Percentiles rank a stretch among this genome's conserved stretches.
Evolutionary conservation across 2,113 vertebrate species (phyloP).

Genomic region (Bothrops jararaca): DNA sequence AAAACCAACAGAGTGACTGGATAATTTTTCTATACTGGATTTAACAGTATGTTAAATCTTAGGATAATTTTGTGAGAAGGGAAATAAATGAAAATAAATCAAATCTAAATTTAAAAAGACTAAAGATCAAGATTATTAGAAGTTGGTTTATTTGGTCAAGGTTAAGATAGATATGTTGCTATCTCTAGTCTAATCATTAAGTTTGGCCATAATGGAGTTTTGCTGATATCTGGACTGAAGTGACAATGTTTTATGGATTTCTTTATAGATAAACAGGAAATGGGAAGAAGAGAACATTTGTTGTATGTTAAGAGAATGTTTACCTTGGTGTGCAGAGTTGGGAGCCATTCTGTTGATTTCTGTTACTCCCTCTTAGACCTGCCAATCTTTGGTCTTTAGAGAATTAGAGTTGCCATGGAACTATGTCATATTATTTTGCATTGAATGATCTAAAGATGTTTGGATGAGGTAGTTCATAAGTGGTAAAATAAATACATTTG

Average conservation of each 20-base stretch:
- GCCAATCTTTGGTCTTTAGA: background rate
- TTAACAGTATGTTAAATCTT: background rate
- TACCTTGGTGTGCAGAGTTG: background rate
- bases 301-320: background rate
- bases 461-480: background rate
- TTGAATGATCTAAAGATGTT: background rate
- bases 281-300: background rate
- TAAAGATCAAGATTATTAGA: background rate
- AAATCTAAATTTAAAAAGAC: background rate
- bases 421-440: background rate
- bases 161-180: background rate
- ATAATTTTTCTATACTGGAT: background rate
- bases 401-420: background rate
- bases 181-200: background rate
- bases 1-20: background rate
- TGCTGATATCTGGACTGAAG: background rate
- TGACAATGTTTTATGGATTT: background rate
- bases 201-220: background rate
- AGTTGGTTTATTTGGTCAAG: background rate
- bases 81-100: background rate
- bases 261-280: background rate
- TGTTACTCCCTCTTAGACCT: background rate
- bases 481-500: background rate
- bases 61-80: background rate
- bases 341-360: background rate